Conservation (phyloP, 2,888 invertebrate genomes). For the Listrodromus nycthemerus region DNA sequence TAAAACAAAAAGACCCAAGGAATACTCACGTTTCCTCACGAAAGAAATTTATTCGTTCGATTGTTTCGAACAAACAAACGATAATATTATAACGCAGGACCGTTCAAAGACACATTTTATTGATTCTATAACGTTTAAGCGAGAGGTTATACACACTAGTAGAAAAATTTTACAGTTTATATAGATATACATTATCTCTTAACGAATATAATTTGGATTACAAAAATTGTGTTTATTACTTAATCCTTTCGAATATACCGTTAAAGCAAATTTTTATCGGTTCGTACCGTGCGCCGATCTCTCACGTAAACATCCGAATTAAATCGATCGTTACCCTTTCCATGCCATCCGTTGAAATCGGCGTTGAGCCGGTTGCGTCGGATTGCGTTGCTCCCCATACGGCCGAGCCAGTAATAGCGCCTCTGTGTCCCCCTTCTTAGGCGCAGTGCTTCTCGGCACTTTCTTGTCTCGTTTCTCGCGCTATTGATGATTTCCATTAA, state of each 20-base stretch:
- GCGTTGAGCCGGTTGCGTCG: constrained; percentile 57
- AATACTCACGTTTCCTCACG: constrained; percentile 38
- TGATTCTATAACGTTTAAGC: constrained; percentile 36
- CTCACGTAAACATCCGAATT: constrained; percentile 11
- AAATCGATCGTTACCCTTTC: constrained; percentile 44
- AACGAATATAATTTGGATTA: constrained; percentile 65
- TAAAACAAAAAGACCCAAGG: neutral
- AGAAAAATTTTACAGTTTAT: constrained; percentile 57
- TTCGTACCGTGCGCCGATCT: constrained; percentile 7
- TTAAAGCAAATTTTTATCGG: neutral
- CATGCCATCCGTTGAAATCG: constrained; percentile 11
- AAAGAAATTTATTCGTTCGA: constrained; percentile 14
- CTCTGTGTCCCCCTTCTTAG: constrained; percentile 35
- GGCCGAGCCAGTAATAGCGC: constrained; percentile 23
- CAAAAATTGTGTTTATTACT: constrained; percentile 58
- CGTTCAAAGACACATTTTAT: constrained; percentile 25
- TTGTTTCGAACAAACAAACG: neutral
- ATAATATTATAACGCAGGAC: constrained; percentile 22
- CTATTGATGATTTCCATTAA: constrained; percentile 83
- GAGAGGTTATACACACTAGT: constrained; percentile 49
- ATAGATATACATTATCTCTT: constrained; percentile 55
- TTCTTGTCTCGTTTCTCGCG: constrained; percentile 72
- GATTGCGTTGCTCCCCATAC: constrained; percentile 47
- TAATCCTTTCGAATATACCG: constrained; percentile 1
- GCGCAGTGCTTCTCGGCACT: constrained; percentile 66